Percentiles rank a stretch among this genome's conserved stretches.
phyloP scores from a whole-genome alignment of 2,797 vertebrate genomes.

The Streptopelia turtur region DNA sequence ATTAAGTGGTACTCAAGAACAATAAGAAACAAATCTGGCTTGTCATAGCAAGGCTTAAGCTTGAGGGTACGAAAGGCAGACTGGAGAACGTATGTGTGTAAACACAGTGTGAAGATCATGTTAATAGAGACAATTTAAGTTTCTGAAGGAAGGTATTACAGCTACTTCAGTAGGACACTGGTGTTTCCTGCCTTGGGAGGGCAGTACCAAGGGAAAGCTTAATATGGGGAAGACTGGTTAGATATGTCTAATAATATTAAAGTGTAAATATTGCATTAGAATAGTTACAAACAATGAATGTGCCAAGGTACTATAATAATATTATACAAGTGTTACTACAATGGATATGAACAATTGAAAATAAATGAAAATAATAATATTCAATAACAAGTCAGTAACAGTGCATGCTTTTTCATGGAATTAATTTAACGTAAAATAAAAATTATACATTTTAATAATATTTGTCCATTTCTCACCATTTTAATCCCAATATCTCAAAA shows the following conservation, averaged over 20 bases:
- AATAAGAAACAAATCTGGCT: neutral
- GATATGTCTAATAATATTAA: neutral
- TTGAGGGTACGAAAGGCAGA: neutral
- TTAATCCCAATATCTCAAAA: neutral
- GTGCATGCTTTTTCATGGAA: constrained; percentile 24
- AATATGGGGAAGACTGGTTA: neutral
- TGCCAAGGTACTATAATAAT: neutral
- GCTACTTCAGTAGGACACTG: neutral
- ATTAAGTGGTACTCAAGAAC: neutral
- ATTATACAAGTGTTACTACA: neutral
- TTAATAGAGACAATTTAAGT: neutral
- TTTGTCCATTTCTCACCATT: constrained; percentile 33
- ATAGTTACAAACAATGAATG: neutral
- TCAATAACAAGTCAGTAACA: neutral
- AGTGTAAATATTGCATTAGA: constrained; percentile 35
- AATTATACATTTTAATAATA: neutral
- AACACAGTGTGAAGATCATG: neutral
- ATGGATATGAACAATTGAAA: neutral
- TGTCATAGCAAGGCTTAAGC: neutral
- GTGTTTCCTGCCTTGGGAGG: neutral
- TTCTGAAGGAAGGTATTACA: neutral
- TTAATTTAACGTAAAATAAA: constrained; percentile 50
- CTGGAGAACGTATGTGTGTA: neutral
- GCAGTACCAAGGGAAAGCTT: neutral
- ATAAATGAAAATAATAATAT: neutral